Evolutionary conservation across 2,888 invertebrate genomes (phyloP), one percentile per base, ranked within the genome.

Genomic region (Rhamnusium bicolor): DNA sequence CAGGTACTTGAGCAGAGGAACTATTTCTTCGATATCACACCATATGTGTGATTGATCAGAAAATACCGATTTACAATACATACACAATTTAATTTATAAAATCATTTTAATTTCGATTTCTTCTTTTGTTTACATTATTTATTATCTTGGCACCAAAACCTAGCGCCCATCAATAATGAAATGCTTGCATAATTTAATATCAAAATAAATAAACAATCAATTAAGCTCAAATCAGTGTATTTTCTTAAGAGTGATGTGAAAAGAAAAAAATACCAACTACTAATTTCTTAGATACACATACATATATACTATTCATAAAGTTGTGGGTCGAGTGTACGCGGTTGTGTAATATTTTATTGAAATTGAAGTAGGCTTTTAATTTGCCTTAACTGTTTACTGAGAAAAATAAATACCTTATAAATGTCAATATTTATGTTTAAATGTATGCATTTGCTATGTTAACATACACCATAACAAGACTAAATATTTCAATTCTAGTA

Each of bases 341-440:
- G 6, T 61, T 61, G 21, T 21, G 61, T 47, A 61, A 49, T 14
- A 12, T 63, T 63, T 63, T 51, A 47, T 49, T 54, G 63, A 51
- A 27, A 27, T 24, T 46, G 49, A 63, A 63, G 63, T 63, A 51
- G 40, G 58, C 29, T 32, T 56, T 56, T 58, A 58, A 40, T 18
- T 58, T 58, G 32, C 18, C 40, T n/a, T n/a, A 24, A 24, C 54
- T 51, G 63, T 63, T 51, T 49, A 51, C 14, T 49, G 27, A 10
- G 24, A 51, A 54, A 18, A 54, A 66, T 54, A 66, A 66, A 66
- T 51, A 66, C 54, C 24, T 65, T 29, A 53, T 46, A 47, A 62
- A 62, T 62, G 47, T 47, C 62, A 46, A 16, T 62, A 62, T 62
- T 62, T 62, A 62, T 46, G 24, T 62, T 61, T 61, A 12, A 4